Percentiles rank a stretch among this genome's conserved stretches.
Evolutionary conservation across 1,140 invertebrate genomes (phyloP).

Genomic region (Babylonia areolata): DNA sequence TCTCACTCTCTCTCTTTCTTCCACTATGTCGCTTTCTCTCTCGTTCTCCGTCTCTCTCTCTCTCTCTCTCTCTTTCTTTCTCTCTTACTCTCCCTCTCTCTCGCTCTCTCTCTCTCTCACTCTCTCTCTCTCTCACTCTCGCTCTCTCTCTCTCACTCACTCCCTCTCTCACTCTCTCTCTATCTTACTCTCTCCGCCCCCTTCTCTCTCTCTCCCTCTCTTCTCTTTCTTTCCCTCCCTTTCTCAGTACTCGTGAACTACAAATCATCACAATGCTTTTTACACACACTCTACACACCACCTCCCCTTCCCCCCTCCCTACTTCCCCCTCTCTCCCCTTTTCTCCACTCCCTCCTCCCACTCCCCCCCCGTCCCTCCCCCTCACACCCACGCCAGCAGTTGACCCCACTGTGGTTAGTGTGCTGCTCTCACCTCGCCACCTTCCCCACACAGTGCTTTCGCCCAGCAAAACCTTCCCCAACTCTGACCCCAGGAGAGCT

Average conservation of each 20-base stretch:
- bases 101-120: constrained; percentile 11
- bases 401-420: no score
- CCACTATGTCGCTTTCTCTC: background rate
- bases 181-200: background rate
- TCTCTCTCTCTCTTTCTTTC: constrained; percentile 23
- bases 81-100: constrained; percentile 28
- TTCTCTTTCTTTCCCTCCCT: background rate
- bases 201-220: background rate
- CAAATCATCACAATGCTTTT: no score
- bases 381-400: background rate
- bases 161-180: background rate
- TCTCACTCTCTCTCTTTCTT: background rate
- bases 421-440: no score
- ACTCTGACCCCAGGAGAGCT: no score
- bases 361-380: background rate
- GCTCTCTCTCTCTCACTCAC: background rate
- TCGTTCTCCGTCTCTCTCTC: background rate
- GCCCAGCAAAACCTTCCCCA: no score
- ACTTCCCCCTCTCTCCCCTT: background rate
- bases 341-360: background rate
- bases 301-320: background rate
- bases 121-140: background rate
- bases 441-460: no score
- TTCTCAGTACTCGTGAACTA: background rate
- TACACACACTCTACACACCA: background rate